Evolutionary conservation across 2,797 vertebrate genomes (phyloP), one percentile per base, ranked within the genome.

Genomic region (Sandelia bainsii): DNA sequence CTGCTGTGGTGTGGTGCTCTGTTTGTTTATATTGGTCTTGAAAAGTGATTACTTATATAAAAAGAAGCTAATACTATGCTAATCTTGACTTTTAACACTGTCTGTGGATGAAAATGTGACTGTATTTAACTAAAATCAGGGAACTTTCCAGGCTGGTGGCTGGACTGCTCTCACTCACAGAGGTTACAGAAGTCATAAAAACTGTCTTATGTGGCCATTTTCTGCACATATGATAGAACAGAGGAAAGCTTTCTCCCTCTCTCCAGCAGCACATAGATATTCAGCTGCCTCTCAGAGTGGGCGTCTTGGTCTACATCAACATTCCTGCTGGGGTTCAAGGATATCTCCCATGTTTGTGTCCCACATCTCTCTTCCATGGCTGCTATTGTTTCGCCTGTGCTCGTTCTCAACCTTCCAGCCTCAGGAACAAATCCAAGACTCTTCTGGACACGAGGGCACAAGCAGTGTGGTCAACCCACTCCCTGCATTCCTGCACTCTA

Each of bases 301-400:
- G 94, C 29, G 92, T 85, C 83, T 79, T 80, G 87, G 79, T 92
- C 81, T 83, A 63, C 68, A 90, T 86, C 71, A 51, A 77, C 92
- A 95, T 95, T 93, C 94, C 88, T 93, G 72, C 79, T 61, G 32
- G 84, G 85, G 91, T 91, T 91, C 78, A 76, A 87, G 90, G 89
- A 89, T 91, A 65, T 92, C 90, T 91, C 84, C 92, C 82, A n/a
- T 90, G 87, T 91, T 93, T 92, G 83, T 91, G 93, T 92, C 94
- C 92, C 90, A 94, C 94, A 88, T 87, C 88, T 88, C 75, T 57
- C 34, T 56, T 82, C 78, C 91, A 93, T 91, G 90, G 89, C 57
- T 34, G n/a, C 87, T 63, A 94, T 95, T 94, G 93, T 94, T 83
- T 77, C 29, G 72, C 54, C 56, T 4, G 72, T 3, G 34, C 75